Percentiles rank a stretch among this genome's conserved stretches.
These are phyloP conservation scores for Pedionomus torquatus DNA, from an alignment of 2,113 vertebrate species.

Conservation along the genomic window DNA sequence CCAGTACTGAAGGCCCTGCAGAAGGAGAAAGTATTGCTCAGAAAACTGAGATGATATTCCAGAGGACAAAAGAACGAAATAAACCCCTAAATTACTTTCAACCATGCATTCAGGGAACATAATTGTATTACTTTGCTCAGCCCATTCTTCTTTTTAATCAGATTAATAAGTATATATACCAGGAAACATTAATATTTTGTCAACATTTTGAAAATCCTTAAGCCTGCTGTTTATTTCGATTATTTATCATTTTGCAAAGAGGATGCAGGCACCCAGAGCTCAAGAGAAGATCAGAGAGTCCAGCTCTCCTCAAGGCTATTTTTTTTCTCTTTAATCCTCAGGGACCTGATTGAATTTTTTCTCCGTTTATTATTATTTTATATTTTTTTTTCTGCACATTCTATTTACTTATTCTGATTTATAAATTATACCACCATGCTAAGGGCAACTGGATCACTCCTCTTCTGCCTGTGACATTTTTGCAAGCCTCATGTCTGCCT, in stretches of 20 bases:
- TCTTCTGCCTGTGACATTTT: neutral
- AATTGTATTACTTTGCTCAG: neutral
- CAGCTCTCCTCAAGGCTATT: neutral
- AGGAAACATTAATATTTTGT: conserved; percentile 3
- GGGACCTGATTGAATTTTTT: neutral
- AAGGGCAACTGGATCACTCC: neutral
- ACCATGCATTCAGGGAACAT: neutral
- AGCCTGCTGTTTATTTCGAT: conserved; percentile 22
- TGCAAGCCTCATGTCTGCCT: neutral
- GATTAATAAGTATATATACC: neutral
- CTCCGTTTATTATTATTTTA: neutral
- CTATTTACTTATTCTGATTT: conserved; percentile 22
- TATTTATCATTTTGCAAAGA: conserved; percentile 42
- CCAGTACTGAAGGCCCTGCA: neutral
- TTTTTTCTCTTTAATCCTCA: conserved; percentile 33
- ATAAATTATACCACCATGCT: neutral
- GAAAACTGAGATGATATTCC: neutral
- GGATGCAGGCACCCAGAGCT: neutral
- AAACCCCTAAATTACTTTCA: neutral
- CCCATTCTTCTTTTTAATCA: neutral
- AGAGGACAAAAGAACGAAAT: conserved; percentile 7
- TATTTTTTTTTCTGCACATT: neutral
- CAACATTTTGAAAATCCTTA: conserved; percentile 15
- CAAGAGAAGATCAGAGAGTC: conserved; percentile 22
- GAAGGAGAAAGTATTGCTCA: neutral